These are phyloP conservation scores for Carcinoscorpius rotundicauda DNA, from an alignment of 1,140 invertebrate genomes.

Conservation along the genomic window DNA sequence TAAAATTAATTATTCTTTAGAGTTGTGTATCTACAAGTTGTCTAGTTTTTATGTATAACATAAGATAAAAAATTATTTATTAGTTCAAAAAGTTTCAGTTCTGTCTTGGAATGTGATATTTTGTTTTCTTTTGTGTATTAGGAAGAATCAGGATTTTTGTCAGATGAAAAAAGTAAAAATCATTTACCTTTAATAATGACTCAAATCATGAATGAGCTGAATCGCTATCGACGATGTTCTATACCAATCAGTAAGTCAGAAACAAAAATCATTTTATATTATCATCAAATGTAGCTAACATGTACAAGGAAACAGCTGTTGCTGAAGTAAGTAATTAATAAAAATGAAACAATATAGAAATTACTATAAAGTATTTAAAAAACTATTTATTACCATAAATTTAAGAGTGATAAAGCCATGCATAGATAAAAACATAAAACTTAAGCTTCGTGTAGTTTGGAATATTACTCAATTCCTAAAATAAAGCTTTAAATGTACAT, in stretches of 20 bases:
- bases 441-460: too few relatives aligned
- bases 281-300: too few relatives aligned
- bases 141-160: constrained; percentile 33
- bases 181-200: constrained; percentile 57
- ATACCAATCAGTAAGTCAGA: constrained; percentile 33
- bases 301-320: too few relatives aligned
- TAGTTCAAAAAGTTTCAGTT: background rate
- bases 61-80: background rate
- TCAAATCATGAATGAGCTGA: constrained; percentile 63
- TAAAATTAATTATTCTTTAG: background rate
- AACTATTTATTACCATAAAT: too few relatives aligned
- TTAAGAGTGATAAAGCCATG: too few relatives aligned
- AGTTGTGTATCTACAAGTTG: background rate
- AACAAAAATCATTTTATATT: too few relatives aligned
- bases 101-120: background rate
- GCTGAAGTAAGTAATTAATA: too few relatives aligned
- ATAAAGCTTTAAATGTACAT: too few relatives aligned
- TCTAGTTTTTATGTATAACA: background rate
- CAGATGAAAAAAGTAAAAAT: constrained; percentile 38
- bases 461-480: too few relatives aligned
- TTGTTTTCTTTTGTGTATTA: constrained; percentile 22
- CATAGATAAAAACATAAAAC: too few relatives aligned
- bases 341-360: too few relatives aligned
- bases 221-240: constrained; percentile 54
- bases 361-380: too few relatives aligned